Conservation (phyloP, 2,797 vertebrate genomes). For the Cryptoprocta ferox region DNA sequence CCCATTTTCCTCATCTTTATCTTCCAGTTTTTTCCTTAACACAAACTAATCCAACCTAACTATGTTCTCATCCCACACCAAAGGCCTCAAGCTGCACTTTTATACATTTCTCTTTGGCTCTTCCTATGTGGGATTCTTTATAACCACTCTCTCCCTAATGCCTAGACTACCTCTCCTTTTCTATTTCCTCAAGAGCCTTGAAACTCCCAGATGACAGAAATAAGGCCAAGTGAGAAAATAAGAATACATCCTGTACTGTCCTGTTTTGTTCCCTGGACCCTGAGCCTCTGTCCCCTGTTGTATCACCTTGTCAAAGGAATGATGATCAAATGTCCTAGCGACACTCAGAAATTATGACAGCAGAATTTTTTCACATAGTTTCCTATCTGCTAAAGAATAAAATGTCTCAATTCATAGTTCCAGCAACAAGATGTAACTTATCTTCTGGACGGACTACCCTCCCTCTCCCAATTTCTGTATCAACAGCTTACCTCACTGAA, state of each 20-base stretch:
- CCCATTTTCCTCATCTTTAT: neutral
- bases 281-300: neutral
- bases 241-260: neutral
- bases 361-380: conserved; percentile 66
- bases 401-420: conserved; percentile 13
- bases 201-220: conserved; percentile 5
- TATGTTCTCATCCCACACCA: neutral
- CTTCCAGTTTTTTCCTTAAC: conserved; percentile 6
- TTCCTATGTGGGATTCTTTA: neutral
- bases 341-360: conserved; percentile 68
- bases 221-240: neutral
- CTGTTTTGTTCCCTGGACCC: neutral
- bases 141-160: neutral
- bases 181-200: neutral
- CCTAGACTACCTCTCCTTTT: conserved; percentile 1
- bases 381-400: conserved; percentile 58
- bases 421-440: conserved; percentile 29
- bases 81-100: neutral
- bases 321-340: conserved; percentile 42
- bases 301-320: conserved; percentile 22
- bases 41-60: neutral
- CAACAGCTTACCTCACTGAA: neutral
- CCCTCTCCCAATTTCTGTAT: neutral
- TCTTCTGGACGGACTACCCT: neutral
- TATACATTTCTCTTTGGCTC: neutral